These are phyloP conservation scores for Heliconius sara DNA, from an alignment of 2,888 invertebrate genomes.

Conservation along the genomic window DNA sequence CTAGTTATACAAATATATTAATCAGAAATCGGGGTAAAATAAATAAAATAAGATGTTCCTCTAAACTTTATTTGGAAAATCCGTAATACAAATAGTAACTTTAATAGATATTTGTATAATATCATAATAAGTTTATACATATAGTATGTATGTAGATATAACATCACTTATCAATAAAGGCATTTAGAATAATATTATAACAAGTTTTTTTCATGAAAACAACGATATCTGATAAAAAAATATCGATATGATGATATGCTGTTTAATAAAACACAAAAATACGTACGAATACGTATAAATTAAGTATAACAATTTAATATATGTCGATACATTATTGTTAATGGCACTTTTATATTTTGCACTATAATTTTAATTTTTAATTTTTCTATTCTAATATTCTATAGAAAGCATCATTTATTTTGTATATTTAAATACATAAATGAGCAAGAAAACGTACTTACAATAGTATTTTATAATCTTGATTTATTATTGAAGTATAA, in stretches of 20 bases:
- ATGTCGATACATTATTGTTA: conserved; percentile 9
- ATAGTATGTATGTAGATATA: conserved; percentile 30
- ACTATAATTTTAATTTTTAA: background rate
- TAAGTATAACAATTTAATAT: background rate
- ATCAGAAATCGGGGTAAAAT: background rate
- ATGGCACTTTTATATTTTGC: conserved; percentile 24
- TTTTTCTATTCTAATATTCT: background rate
- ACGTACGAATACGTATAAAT: conserved; percentile 10
- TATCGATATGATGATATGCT: conserved; percentile 16
- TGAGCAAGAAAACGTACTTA: background rate
- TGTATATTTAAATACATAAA: conserved; percentile 11
- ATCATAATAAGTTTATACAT: conserved; percentile 25
- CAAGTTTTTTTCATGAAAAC: background rate
- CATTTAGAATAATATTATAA: conserved; percentile 21
- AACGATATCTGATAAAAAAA: background rate
- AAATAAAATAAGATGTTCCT: conserved; percentile 51
- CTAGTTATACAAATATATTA: background rate
- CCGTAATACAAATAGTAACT: conserved; percentile 59
- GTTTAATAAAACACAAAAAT: background rate
- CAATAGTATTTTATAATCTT: background rate
- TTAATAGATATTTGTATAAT: conserved; percentile 39
- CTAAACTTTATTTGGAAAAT: conserved; percentile 68
- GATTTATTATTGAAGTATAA: background rate
- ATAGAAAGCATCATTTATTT: background rate
- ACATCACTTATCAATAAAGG: conserved; percentile 35